These are phyloP conservation scores for Telenomus remus DNA, from an alignment of 1,140 invertebrate species.

Conservation along the genomic window DNA sequence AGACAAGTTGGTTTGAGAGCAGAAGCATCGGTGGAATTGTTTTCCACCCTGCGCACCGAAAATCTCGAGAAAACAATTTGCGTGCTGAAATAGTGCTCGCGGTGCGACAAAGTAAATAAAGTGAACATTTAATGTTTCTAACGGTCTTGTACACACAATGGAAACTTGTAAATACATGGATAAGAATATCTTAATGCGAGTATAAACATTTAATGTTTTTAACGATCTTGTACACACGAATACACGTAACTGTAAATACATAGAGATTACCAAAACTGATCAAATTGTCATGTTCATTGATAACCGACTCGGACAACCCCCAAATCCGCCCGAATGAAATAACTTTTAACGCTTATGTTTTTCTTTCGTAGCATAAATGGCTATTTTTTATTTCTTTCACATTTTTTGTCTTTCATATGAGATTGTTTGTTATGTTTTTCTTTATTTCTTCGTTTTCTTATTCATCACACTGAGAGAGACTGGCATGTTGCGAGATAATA, in stretches of 20 bases:
- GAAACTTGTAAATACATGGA: slow-evolving; percentile 72
- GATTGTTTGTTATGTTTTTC: too few relatives aligned
- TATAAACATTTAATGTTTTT: slow-evolving; percentile 75
- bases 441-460: too few relatives aligned
- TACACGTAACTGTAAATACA: slow-evolving; percentile 74
- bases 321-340: slow-evolving; percentile 44
- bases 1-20: too few relatives aligned
- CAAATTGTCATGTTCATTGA: slow-evolving; percentile 43
- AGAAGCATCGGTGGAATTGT: background rate
- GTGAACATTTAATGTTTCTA: slow-evolving; percentile 73
- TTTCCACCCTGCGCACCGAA: slow-evolving; percentile 50
- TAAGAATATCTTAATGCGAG: slow-evolving; percentile 69
- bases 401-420: too few relatives aligned
- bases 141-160: slow-evolving; percentile 70
- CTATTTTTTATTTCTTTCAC: slow-evolving; percentile 56
- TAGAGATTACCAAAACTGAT: slow-evolving; percentile 68
- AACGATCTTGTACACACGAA: slow-evolving; percentile 74
- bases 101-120: slow-evolving; percentile 56
- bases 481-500: slow-evolving; percentile 65
- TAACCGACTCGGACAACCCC: slow-evolving; percentile 31
- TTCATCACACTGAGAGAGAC: slow-evolving; percentile 65
- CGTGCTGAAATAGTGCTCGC: slow-evolving; percentile 33
- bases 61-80: slow-evolving; percentile 44
- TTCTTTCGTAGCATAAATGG: slow-evolving; percentile 58
- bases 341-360: slow-evolving; percentile 30